A percentile compares a stretch with the other conserved stretches of the same genome.
These are phyloP conservation scores for Muricea muricata DNA, from an alignment of 92 coral and sea anemone species.

Conservation along the genomic window DNA sequence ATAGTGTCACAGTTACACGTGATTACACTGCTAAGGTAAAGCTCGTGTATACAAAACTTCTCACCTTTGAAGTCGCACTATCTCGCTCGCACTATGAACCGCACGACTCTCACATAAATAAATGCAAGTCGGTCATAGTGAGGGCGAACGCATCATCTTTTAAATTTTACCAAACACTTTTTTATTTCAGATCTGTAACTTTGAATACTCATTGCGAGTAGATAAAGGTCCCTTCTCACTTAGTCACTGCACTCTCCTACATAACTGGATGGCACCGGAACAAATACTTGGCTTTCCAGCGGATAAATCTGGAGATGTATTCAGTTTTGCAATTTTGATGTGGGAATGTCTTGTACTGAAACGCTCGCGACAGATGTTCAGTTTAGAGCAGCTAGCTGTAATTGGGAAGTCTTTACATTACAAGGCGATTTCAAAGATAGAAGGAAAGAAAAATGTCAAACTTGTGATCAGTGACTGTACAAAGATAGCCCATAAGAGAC, in stretches of 20 bases:
- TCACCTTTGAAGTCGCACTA: no score
- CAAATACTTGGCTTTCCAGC: slow-evolving; percentile 83
- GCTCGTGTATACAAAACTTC: no score
- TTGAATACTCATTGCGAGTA: slow-evolving; percentile 72
- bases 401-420: slow-evolving; percentile 34
- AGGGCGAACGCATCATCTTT: no score
- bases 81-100: no score
- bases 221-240: slow-evolving; percentile 67
- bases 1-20: slow-evolving; percentile 80
- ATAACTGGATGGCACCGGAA: slow-evolving; percentile 96
- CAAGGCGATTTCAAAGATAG: slow-evolving; percentile 2
- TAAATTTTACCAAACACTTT: no score
- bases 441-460: slow-evolving; percentile 78
- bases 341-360: slow-evolving; percentile 85
- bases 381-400: slow-evolving; percentile 19
- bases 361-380: slow-evolving; percentile 59
- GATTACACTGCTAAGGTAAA: slow-evolving; percentile 86
- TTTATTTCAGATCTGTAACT: slow-evolving; percentile 86
- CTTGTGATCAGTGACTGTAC: slow-evolving; percentile 77
- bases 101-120: no score
- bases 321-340: slow-evolving; percentile 77
- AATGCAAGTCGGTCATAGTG: no score
- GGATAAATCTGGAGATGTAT: slow-evolving; percentile 85
- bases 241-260: slow-evolving; percentile 76
- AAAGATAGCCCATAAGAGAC: slow-evolving; percentile 68